These are phyloP conservation scores for Antheraea yamamai DNA, from an alignment of 2,888 invertebrate species.

Conservation along the genomic window DNA sequence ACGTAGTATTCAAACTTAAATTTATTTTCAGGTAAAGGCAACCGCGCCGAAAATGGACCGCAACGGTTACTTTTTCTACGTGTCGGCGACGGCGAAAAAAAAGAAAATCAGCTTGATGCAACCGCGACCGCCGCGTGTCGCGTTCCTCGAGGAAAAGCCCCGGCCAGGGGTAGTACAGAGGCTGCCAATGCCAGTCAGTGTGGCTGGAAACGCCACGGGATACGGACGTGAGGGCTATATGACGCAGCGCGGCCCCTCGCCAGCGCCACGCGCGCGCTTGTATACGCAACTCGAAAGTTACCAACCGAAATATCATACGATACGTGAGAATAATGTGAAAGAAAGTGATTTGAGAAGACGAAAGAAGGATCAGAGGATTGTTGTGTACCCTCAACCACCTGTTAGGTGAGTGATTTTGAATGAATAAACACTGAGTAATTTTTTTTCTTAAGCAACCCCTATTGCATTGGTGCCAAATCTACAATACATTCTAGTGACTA, in stretches of 20 bases:
- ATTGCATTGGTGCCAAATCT: not conserved
- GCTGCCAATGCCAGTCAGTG: conserved; percentile 58
- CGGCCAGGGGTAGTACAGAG: conserved; percentile 69
- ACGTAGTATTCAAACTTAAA: not conserved
- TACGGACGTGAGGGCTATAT: conserved; percentile 59
- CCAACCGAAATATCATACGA: conserved; percentile 77
- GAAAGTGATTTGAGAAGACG: conserved; percentile 71
- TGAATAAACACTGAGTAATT: not conserved
- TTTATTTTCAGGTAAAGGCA: conserved; percentile 67
- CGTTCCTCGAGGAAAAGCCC: conserved; percentile 70
- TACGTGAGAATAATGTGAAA: conserved; percentile 75
- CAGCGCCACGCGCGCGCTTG: conserved; percentile 74
- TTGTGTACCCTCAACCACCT: conserved; percentile 54
- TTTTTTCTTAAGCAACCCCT: not conserved
- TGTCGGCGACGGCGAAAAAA: conserved; percentile 77
- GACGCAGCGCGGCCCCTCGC: conserved; percentile 63
- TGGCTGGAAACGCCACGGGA: conserved; percentile 58
- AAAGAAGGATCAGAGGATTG: conserved; percentile 64
- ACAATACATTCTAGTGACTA: not conserved
- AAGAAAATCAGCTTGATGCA: conserved; percentile 80
- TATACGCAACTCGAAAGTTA: conserved; percentile 79
- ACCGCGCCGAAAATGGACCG: conserved; percentile 77
- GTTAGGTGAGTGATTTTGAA: conserved; percentile 55
- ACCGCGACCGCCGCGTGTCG: conserved; percentile 72
- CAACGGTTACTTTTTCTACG: conserved; percentile 78